phyloP scores from a whole-genome alignment of 2,113 vertebrate species.

The Apodemus sylvaticus region DNA sequence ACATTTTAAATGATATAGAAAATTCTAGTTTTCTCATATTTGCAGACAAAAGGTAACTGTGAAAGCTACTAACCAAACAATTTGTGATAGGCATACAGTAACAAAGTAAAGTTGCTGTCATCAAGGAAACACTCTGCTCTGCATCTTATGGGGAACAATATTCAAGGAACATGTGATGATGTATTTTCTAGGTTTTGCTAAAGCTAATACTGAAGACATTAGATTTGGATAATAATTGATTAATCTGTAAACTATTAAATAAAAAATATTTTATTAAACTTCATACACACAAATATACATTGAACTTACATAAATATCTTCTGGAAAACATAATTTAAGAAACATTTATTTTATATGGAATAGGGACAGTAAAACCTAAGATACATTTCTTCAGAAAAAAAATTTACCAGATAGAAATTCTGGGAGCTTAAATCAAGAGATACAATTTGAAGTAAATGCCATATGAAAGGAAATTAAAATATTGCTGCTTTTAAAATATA shows the following conservation, averaged over 20 bases:
- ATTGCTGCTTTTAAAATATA: background rate
- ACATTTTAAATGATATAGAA: background rate
- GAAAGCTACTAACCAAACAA: background rate
- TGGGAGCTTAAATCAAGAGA: background rate
- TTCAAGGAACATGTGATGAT: background rate
- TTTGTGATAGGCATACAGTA: background rate
- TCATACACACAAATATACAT: background rate
- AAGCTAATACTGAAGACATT: conserved; percentile 14
- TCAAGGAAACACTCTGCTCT: background rate
- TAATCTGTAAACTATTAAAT: conserved; percentile 12
- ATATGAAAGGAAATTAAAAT: background rate
- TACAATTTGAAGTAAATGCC: background rate
- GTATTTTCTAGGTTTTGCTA: conserved; percentile 7
- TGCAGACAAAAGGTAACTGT: background rate
- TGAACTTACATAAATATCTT: background rate
- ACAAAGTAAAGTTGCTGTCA: background rate
- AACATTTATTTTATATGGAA: background rate
- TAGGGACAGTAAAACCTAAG: background rate
- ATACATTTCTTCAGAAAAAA: background rate
- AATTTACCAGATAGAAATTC: background rate
- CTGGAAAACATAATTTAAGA: background rate
- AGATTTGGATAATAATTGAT: background rate
- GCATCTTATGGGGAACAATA: background rate
- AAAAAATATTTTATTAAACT: conserved; percentile 40
- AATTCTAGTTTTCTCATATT: background rate